Evolutionary conservation across 1,140 invertebrate species (phyloP).

Genomic region (Vollenhovia emeryi): DNA sequence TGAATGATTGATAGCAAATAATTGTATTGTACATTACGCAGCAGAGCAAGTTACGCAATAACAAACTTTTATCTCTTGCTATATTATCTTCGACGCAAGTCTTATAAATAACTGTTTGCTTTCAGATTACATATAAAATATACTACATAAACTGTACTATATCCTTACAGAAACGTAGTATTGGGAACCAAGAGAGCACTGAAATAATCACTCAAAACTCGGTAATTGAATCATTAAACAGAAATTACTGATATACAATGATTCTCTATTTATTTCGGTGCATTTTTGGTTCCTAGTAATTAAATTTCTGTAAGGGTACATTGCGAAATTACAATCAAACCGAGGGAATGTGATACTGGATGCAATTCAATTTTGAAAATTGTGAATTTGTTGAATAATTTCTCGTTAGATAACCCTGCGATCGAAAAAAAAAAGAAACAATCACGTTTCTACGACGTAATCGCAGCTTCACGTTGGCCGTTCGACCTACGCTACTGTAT

Average conservation of each 20-base stretch:
- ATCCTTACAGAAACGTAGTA: too few species aligned
- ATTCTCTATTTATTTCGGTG: too few species aligned
- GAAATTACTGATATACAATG: too few species aligned
- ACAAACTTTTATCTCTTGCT: not conserved
- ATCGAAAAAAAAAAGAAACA: not conserved
- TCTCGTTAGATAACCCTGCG: not conserved
- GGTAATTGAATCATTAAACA: too few species aligned
- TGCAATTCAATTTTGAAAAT: not conserved
- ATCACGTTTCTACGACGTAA: conserved; percentile 1
- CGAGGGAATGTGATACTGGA: not conserved
- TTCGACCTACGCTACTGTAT: conserved; percentile 48
- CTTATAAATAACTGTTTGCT: not conserved
- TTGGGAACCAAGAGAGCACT: too few species aligned
- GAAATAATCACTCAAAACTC: too few species aligned
- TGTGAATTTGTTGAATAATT: not conserved
- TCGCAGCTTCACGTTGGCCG: conserved; percentile 33
- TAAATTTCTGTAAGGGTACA: too few species aligned
- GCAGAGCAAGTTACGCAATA: not conserved
- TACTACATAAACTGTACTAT: not conserved
- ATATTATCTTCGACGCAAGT: not conserved
- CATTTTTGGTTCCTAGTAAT: too few species aligned
- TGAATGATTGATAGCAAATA: not conserved
- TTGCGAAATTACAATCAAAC: not conserved
- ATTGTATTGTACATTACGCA: not conserved
- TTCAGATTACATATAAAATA: not conserved